phyloP scores from a whole-genome alignment of 2,888 invertebrate species.

The Protodeltote pygarga region DNA sequence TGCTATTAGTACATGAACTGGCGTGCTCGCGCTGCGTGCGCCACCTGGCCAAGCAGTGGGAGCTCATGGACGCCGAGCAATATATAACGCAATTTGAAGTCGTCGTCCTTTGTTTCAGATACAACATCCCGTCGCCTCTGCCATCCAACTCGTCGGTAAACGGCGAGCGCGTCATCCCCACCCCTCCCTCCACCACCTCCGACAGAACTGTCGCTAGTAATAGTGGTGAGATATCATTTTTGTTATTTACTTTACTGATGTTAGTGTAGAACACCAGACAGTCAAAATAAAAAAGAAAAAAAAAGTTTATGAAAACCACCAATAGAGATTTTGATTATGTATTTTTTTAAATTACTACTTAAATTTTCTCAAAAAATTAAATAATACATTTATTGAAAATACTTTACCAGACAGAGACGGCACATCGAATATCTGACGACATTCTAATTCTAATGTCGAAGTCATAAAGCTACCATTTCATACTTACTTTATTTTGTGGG shows the following conservation, averaged over 20 bases:
- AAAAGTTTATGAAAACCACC: too few relatives aligned
- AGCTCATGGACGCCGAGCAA: constrained; percentile 92
- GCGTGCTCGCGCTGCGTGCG: constrained; percentile 80
- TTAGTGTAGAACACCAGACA: too few relatives aligned
- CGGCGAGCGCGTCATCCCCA: constrained; percentile 91
- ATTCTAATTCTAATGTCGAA: too few relatives aligned
- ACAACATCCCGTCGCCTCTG: constrained; percentile 92
- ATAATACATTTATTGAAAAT: too few relatives aligned
- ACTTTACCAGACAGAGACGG: too few relatives aligned
- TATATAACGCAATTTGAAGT: constrained; percentile 91
- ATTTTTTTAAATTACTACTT: too few relatives aligned
- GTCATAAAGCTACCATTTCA: too few relatives aligned
- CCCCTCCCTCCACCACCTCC: constrained; percentile 92
- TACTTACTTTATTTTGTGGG: too few relatives aligned
- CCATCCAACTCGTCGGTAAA: constrained; percentile 87
- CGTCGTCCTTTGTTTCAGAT: constrained; percentile 80
- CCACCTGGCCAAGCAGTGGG: constrained; percentile 95
- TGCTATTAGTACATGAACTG: too few relatives aligned
- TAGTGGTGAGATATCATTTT: constrained; percentile 75
- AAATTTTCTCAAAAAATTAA: too few relatives aligned
- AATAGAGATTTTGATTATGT: too few relatives aligned
- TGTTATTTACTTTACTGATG: background rate
- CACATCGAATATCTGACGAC: too few relatives aligned
- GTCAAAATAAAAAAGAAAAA: background rate
- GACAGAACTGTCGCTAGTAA: constrained; percentile 90